Evolutionary conservation across 2,113 vertebrate genomes (phyloP).

Genomic region (Taxidea taxus): DNA sequence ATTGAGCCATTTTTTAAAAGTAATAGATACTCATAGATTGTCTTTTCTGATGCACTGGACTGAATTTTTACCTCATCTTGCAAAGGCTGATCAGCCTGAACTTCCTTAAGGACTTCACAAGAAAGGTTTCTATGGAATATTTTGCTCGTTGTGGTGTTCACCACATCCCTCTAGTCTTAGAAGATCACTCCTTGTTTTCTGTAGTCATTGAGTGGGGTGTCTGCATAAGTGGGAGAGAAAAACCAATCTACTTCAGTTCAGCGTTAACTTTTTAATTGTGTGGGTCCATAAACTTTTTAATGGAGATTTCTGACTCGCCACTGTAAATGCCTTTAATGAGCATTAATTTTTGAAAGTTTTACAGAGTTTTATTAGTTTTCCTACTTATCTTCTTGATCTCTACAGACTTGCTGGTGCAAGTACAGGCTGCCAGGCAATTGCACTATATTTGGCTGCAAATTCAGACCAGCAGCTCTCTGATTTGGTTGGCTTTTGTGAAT

Average conservation of each 20-base stretch:
- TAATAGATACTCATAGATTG: constrained; percentile 81
- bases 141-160: constrained; percentile 85
- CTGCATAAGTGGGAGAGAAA: constrained; percentile 68
- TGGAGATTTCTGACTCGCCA: constrained; percentile 92
- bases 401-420: constrained; percentile 79
- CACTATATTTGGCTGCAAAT: constrained; percentile 83
- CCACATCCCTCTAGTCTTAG: constrained; percentile 79
- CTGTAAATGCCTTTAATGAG: constrained; percentile 95
- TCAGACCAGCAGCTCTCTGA: constrained; percentile 79
- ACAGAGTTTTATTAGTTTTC: constrained; percentile 84
- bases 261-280: constrained; percentile 79
- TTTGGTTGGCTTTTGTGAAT: constrained; percentile 78
- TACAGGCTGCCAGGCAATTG: constrained; percentile 84
- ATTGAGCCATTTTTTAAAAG: constrained; percentile 93
- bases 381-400: constrained; percentile 83
- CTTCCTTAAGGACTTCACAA: constrained; percentile 86
- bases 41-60: constrained; percentile 89
- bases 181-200: constrained; percentile 75
- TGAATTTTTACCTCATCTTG: constrained; percentile 90
- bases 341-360: constrained; percentile 84
- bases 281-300: constrained; percentile 94
- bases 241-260: constrained; percentile 73
- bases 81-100: constrained; percentile 83
- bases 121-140: constrained; percentile 85
- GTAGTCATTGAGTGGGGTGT: constrained; percentile 82